Evolutionary conservation across 2,888 invertebrate genomes (phyloP), one percentile per base, ranked within the genome.

Genomic region (Spialia ferax): DNA sequence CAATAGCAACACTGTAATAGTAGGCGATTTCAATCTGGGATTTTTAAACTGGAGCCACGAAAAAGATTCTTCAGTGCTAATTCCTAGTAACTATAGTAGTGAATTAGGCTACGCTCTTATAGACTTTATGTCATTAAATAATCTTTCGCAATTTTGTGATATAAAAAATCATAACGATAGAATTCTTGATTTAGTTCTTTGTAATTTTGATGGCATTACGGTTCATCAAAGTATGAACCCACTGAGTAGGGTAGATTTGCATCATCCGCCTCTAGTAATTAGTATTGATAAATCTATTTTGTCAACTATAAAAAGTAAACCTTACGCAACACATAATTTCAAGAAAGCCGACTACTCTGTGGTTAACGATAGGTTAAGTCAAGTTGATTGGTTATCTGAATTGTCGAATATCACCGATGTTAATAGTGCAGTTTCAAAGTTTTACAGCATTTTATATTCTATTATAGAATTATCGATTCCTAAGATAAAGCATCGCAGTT

Each of bases 101-200:
- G 20, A 15, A 35, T 23, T 56, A n/a, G 52, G 38, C 2, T 35
- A 42, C 42, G 23, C 35, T 8, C 23, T 68, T 15, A 23, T 52
- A 2, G 68, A 68, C 38, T 68, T n/a, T n/a, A n/a, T n/a, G n/a
- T n/a, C n/a, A 59, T 22, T 63, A 45, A 29, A 32, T 60, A 45
- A 61, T 55, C 45, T 32, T 2, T 20, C 11, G 61, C n/a, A 22
- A 26, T 13, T 60, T 63, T 35, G 59, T 56, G 15, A 69, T 18
- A 32, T 69, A 6, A 20, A 23, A 29, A 69, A 69, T 48, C 50
- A 15, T 15, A 63, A 48, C 6, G 8, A 48, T 32, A 59, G 48
- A 23, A 48, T 45, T 42, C 15, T 69, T 2, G 69, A 69, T 55
- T 29, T 69, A 55, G 54, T 67, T 45, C 38, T 61, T 11, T 54